Evolutionary conservation across 2,888 invertebrate species (phyloP), one percentile per base, ranked within the genome.

Genomic region (Chelonus formosanus): DNA sequence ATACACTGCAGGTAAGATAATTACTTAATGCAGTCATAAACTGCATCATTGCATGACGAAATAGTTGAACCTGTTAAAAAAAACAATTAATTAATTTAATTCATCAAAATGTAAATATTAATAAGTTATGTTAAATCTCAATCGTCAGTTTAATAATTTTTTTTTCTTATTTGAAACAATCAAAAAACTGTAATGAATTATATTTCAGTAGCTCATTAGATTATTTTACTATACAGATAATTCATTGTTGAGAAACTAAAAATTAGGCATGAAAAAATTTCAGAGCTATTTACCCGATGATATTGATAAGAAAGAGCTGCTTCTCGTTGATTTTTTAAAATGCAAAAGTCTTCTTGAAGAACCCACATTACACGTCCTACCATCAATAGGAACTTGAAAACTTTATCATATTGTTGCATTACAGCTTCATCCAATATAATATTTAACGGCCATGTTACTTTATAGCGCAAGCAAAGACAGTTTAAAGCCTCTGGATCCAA

Each of bases 281-380:
- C 2, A 20, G 2, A 2, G 20, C 50, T 45, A 48, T 36, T 6
- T 69, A 82, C 83, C 60, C 89, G 87, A 59, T 90, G 88, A 83
- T 92, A 92, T 68, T 94, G 92, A 74, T 84, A 86, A 71, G 83
- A 84, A 61, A 79, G 81, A 3, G 85, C 83, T 56, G 87, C 82
- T 76, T 90, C 90, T 0, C 86, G 86, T 47, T 88, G 84, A 67
- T 88, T 80, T 80, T 92, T 92, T 44, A 93, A 79, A 43, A 87
- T 85, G 87, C 90, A 85, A 83, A 90, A 92, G 73, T 90, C 89
- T 74, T 90, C 89, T 59, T 92, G 90, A 50, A 94, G 81, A 10
- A 91, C 88, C 90, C 92, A 92, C 58, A 90, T 89, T n/a, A 93
- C 89, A 63, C 93, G 86, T 62, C 91, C 88, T 75, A 94, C 88